phyloP scores from a whole-genome alignment of 1,140 invertebrate genomes.

The Drosophila leontia region DNA sequence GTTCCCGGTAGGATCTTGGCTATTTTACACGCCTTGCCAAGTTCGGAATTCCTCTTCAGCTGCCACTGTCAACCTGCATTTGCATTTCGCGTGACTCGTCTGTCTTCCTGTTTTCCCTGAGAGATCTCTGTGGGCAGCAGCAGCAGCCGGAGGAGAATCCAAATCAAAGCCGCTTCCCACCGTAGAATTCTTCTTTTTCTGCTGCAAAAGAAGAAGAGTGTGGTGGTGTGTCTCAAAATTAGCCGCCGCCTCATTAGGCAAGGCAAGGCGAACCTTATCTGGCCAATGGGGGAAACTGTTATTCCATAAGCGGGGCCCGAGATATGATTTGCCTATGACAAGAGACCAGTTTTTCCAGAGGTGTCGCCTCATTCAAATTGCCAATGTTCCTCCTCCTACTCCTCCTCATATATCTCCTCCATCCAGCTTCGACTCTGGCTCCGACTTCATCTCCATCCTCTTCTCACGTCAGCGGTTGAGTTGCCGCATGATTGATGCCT shows the following conservation, averaged over 20 bases:
- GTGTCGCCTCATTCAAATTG: constrained; percentile 53
- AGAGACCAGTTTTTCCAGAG: constrained; percentile 52
- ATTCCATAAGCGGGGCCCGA: constrained; percentile 29
- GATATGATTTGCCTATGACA: constrained; percentile 80
- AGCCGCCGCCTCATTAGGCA: constrained; percentile 74
- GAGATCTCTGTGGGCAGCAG: constrained; percentile 33
- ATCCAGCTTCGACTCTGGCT: not conserved
- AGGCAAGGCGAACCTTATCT: constrained; percentile 61
- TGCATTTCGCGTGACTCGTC: constrained; percentile 75
- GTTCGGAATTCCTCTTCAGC: constrained; percentile 41
- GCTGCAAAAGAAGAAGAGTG: constrained; percentile 11
- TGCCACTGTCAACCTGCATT: constrained; percentile 69
- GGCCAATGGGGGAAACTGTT: constrained; percentile 29
- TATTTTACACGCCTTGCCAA: constrained; percentile 60
- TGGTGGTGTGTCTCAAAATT: constrained; percentile 49
- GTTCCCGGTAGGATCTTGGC: constrained; percentile 24
- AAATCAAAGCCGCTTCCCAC: constrained; percentile 56
- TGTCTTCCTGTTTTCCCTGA: constrained; percentile 23
- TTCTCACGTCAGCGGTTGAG: constrained; percentile 62
- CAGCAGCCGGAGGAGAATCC: constrained; percentile 26
- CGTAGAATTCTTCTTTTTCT: constrained; percentile 14
- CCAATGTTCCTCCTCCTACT: constrained; percentile 7
- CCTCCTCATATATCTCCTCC: not conserved
- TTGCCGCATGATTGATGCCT: constrained; percentile 82
- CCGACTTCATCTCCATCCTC: not conserved